Evolutionary conservation across 2,888 invertebrate species (phyloP), one percentile per base, ranked within the genome.

Genomic region (Oxycera nigricornis): DNA sequence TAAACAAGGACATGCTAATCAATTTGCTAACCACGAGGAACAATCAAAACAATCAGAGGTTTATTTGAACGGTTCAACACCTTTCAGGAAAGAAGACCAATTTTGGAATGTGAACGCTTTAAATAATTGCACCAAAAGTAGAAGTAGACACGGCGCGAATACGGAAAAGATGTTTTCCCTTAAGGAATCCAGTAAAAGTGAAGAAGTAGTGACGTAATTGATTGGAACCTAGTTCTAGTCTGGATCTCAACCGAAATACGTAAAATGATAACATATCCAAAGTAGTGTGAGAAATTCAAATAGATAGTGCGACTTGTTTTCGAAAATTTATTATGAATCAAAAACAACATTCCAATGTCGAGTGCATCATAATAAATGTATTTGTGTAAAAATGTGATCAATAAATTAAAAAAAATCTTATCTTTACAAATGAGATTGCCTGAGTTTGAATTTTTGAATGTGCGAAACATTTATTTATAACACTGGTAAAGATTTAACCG

Each of bases 261-360:
- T 61, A 61, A 30, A n/a, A 30, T 17, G 31, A n/a, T 20, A 24
- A 24, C 65, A 65, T 65, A 65, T 65, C 65, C 24, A 55, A 46
- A 46, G 46, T 35, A 46, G 14, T 7, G 11, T 7, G 17, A 17
- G 2, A 46, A 14, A 3, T n/a, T 46, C 3, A 46, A 11, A 46
- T 46, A 46, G 46, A 46, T 46, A 46, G 35, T 17, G 46, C 3
- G 14, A 3, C 11, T 46, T 46, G 46, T 46, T 46, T 3, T 11
- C 17, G 14, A 46, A 14, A 3, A 11, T 46, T 14, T 46, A 46
- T 3, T 46, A 11, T n/a, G 3, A 3, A 46, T 46, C 46, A 7
- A 9, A 20, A 24, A 55, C 6, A 55, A n/a, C 55, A 55, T 55
- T 55, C 55, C 55, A 22, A 55, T 22, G 11, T 55, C 24, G 24